Percentiles rank a stretch among this genome's conserved stretches.
phyloP scores from a whole-genome alignment of 2,888 invertebrate species.

The Eledone cirrhosa region DNA sequence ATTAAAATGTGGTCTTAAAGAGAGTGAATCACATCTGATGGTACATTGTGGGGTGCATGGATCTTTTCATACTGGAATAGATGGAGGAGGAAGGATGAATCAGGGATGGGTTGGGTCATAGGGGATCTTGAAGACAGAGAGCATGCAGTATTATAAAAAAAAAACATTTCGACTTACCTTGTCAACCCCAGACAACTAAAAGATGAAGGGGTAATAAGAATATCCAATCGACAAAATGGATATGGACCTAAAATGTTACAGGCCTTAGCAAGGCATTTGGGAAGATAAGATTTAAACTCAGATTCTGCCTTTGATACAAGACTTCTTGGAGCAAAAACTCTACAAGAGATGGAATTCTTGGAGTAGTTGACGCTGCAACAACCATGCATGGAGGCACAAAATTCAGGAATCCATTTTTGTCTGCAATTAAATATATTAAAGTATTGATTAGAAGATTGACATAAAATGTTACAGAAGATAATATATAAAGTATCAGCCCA shows the following conservation, averaged over 20 bases:
- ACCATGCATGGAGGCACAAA: background rate
- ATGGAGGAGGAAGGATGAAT: no score
- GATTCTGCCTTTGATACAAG: constrained; percentile 32
- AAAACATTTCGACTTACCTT: constrained; percentile 40
- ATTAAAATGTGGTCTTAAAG: no score
- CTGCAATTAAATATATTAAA: no score
- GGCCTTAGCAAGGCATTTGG: constrained; percentile 49
- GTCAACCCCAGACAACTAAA: constrained; percentile 61
- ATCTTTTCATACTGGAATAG: no score
- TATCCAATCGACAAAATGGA: constrained; percentile 65
- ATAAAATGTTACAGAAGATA: no score
- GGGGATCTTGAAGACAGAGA: no score
- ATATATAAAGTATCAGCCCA: no score
- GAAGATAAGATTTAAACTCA: constrained; percentile 50
- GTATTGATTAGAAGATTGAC: no score
- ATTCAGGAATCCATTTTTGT: background rate
- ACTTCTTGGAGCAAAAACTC: constrained; percentile 46
- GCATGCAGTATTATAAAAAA: background rate
- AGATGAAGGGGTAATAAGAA: constrained; percentile 63
- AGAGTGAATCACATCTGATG: no score
- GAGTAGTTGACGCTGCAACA: constrained; percentile 28
- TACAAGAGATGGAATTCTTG: constrained; percentile 39
- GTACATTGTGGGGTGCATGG: no score
- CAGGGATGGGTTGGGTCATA: no score
- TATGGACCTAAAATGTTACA: constrained; percentile 59